Conservation (phyloP, 2,113 vertebrate species). For the Synchiropus splendidus region DNA sequence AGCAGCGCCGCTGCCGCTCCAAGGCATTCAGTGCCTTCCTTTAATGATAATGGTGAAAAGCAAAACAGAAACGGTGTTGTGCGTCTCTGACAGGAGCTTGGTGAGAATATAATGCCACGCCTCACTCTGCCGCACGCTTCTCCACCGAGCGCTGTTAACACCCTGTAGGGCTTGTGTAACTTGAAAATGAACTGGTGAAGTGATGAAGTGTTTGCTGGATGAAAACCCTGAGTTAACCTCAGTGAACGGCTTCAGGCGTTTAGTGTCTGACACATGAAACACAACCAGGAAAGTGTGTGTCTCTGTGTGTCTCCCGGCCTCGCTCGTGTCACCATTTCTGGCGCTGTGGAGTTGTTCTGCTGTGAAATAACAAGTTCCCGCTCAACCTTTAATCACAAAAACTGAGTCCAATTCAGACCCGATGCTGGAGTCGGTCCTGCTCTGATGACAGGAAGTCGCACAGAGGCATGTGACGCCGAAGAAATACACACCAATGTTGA, state of each 20-base stretch:
- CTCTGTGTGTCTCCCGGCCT: slow-evolving; percentile 11
- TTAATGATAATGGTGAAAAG: no score
- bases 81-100: background rate
- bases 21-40: no score
- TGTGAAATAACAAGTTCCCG: no score
- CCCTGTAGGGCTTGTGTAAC: slow-evolving; percentile 5
- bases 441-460: no score
- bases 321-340: slow-evolving; percentile 18
- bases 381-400: slow-evolving; percentile 18
- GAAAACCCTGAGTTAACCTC: slow-evolving; percentile 2
- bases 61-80: no score
- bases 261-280: background rate
- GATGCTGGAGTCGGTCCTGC: no score
- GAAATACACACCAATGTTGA: no score
- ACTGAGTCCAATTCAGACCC: no score
- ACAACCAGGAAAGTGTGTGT: slow-evolving; percentile 2
- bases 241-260: background rate
- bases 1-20: no score
- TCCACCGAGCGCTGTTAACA: background rate
- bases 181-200: slow-evolving; percentile 4
- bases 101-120: slow-evolving; percentile 2
- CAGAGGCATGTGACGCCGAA: no score
- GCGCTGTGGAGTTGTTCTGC: slow-evolving; percentile 11
- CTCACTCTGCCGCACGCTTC: slow-evolving; percentile 3
- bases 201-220: slow-evolving; percentile 1